Percentiles rank a stretch among this genome's conserved stretches.
Conservation (phyloP, 2,797 vertebrate species). For the Ctenosaura bakeri region DNA sequence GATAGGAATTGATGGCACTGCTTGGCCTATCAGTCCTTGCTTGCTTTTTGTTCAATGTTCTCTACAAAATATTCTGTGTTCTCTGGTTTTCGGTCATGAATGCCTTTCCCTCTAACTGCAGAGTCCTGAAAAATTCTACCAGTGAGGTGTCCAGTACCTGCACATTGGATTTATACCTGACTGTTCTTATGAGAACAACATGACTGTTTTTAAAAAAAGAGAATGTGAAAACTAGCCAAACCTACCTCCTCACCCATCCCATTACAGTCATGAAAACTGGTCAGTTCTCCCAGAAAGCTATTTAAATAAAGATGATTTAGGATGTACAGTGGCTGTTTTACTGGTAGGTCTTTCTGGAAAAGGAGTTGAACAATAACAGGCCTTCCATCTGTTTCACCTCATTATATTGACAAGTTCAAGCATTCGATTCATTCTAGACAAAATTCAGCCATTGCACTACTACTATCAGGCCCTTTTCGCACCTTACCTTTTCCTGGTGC, state of each 20-base stretch:
- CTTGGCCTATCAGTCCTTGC: constrained; percentile 21
- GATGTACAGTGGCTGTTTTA: not conserved
- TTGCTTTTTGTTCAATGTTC: constrained; percentile 20
- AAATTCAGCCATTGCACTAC: not conserved
- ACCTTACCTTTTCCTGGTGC: no score
- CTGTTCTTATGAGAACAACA: not conserved
- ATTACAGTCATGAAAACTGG: not conserved
- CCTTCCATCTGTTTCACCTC: no score
- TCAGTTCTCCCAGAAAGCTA: no score
- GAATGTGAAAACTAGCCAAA: not conserved
- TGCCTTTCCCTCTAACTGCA: not conserved
- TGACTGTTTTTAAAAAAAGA: not conserved
- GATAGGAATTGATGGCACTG: constrained; percentile 38
- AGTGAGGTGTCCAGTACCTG: not conserved
- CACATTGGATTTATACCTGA: constrained; percentile 7
- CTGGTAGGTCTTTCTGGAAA: not conserved
- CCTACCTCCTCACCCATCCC: not conserved
- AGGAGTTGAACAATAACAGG: not conserved
- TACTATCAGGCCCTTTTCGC: no score
- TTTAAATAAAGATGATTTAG: not conserved
- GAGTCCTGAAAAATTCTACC: not conserved
- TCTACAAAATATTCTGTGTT: constrained; percentile 14
- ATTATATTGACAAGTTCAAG: not conserved
- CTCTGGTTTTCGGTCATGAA: constrained; percentile 13
- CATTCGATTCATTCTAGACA: not conserved